These are phyloP conservation scores for Temnothorax unifasciatus DNA, from an alignment of 2,888 invertebrate genomes.

Conservation along the genomic window DNA sequence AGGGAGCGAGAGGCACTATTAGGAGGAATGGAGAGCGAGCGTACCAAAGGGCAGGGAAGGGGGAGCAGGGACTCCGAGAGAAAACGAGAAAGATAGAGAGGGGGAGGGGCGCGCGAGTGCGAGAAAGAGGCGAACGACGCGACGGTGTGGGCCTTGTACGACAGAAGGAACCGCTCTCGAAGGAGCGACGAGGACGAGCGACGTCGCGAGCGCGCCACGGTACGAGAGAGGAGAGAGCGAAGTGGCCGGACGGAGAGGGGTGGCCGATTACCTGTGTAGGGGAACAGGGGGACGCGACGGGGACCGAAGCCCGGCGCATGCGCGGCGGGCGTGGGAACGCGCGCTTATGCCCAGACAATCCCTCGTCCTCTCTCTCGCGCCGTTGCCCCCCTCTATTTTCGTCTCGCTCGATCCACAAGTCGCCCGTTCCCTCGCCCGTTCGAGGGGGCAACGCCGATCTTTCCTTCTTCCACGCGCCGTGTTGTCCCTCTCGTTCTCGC, in stretches of 20 bases:
- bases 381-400: slow-evolving; percentile 34
- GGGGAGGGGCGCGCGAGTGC: slow-evolving; percentile 35
- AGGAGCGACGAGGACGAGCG: slow-evolving; percentile 33
- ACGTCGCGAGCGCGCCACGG: background rate
- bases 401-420: slow-evolving; percentile 16
- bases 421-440: slow-evolving; percentile 37
- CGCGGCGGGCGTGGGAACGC: slow-evolving; percentile 84
- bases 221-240: slow-evolving; percentile 31
- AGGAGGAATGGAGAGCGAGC: slow-evolving; percentile 31
- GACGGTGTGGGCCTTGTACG: slow-evolving; percentile 11
- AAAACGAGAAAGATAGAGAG: slow-evolving; percentile 41
- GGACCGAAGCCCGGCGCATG: slow-evolving; percentile 78
- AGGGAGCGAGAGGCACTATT: slow-evolving; percentile 59
- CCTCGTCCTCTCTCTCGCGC: slow-evolving; percentile 58
- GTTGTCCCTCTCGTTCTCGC: slow-evolving; percentile 26
- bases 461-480: slow-evolving; percentile 37
- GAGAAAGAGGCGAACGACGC: slow-evolving; percentile 33
- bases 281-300: slow-evolving; percentile 60
- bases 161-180: slow-evolving; percentile 51
- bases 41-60: slow-evolving; percentile 33
- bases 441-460: slow-evolving; percentile 36
- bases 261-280: slow-evolving; percentile 69
- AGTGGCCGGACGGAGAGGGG: slow-evolving; percentile 29
- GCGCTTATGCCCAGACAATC: slow-evolving; percentile 78
- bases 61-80: slow-evolving; percentile 41